phyloP scores from a whole-genome alignment of 2,113 vertebrate genomes.

The Uropsilus gracilis region DNA sequence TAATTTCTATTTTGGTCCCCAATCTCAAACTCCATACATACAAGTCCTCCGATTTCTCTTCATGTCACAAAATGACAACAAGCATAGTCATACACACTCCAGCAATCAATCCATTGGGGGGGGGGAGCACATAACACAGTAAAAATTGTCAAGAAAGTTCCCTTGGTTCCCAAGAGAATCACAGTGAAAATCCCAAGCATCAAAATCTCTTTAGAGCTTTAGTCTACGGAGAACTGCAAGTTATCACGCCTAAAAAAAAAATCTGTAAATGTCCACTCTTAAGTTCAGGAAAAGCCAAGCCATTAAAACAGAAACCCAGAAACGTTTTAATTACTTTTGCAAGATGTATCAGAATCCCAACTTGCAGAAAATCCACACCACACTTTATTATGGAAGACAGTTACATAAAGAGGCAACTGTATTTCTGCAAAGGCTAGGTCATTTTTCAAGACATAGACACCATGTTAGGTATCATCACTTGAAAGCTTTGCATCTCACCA shows the following conservation, averaged over 20 bases:
- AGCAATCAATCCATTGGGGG: background rate
- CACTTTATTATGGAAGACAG: background rate
- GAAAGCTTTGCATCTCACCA: background rate
- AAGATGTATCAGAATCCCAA: slow-evolving; percentile 21
- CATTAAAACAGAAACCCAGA: background rate
- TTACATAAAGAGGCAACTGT: background rate
- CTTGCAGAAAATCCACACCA: background rate
- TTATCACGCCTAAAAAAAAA: background rate
- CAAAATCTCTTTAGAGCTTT: background rate
- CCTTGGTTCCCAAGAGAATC: background rate
- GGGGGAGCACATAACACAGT: background rate
- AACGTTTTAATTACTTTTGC: slow-evolving; percentile 8
- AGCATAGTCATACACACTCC: background rate
- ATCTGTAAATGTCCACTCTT: background rate
- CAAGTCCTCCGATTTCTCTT: background rate
- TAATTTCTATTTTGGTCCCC: background rate
- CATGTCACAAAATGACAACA: background rate
- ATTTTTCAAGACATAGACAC: background rate
- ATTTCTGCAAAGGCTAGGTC: background rate
- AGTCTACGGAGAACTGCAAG: background rate
- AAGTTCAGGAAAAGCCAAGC: background rate
- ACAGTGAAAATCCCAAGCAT: background rate
- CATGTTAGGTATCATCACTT: background rate
- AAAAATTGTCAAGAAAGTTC: background rate
- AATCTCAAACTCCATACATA: background rate